These are phyloP conservation scores for Salarias fasciatus DNA, from an alignment of 2,797 vertebrate species.

Conservation along the genomic window DNA sequence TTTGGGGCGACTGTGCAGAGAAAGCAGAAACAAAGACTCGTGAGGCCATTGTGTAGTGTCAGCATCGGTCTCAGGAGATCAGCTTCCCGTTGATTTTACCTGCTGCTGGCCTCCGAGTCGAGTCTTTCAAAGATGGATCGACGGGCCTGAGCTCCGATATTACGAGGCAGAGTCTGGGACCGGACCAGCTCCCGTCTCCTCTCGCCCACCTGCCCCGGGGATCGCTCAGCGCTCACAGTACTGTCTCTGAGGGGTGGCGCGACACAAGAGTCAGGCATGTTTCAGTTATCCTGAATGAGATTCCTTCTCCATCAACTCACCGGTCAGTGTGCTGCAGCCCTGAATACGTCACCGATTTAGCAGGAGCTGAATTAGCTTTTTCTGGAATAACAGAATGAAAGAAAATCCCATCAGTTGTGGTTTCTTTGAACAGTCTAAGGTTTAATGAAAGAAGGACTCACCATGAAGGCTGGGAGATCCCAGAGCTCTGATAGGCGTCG, in stretches of 20 bases:
- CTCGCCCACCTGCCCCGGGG: conserved; percentile 77
- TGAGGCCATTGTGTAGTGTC: not conserved
- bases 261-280: conserved; percentile 12
- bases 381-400: conserved; percentile 67
- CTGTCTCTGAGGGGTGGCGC: conserved; percentile 53
- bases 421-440: too few species aligned
- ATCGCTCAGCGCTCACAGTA: conserved; percentile 45
- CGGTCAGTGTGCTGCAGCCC: conserved; percentile 71
- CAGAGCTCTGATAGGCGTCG: conserved; percentile 73
- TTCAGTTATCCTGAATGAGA: not conserved
- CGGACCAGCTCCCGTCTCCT: conserved; percentile 90
- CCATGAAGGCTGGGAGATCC: conserved; percentile 79
- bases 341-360: conserved; percentile 80
- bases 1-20: conserved; percentile 66
- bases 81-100: conserved; percentile 65
- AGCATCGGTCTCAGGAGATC: not conserved
- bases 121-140: conserved; percentile 90
- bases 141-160: conserved; percentile 86
- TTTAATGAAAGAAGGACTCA: conserved; percentile 46
- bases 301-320: conserved; percentile 51
- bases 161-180: conserved; percentile 95
- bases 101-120: conserved; percentile 85
- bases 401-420: too few species aligned
- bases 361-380: conserved; percentile 70
- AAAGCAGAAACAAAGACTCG: not conserved